Percentiles rank a stretch among this genome's conserved stretches.
phyloP scores from a whole-genome alignment of 1,140 invertebrate genomes.

The Aphis gossypii region DNA sequence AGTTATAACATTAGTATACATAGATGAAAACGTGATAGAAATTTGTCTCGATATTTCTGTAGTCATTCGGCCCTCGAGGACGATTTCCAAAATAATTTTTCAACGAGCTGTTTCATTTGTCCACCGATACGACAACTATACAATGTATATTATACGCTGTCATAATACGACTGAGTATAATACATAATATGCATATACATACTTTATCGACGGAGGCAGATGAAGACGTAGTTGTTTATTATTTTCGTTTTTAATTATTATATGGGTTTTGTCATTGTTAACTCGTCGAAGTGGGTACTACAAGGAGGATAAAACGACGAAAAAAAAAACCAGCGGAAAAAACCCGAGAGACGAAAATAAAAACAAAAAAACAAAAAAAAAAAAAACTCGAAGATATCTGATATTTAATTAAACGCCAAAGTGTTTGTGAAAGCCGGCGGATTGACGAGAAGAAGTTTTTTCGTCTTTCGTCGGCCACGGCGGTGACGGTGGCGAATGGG shows the following conservation, averaged over 20 bases:
- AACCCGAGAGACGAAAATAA: not conserved
- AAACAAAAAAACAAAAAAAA: not conserved
- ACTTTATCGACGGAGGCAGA: not conserved
- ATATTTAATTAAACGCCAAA: conserved; percentile 56
- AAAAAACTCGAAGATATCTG: conserved; percentile 27
- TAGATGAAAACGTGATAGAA: not conserved
- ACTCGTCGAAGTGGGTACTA: not conserved
- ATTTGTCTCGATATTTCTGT: not conserved
- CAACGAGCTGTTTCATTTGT: not conserved
- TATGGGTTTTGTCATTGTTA: conserved; percentile 35
- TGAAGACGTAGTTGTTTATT: conserved; percentile 26
- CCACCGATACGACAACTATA: not conserved
- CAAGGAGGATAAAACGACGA: not conserved
- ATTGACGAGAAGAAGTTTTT: conserved; percentile 44
- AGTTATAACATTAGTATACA: not conserved
- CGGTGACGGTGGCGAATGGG: not conserved
- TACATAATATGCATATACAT: not conserved
- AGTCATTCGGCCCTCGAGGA: not conserved
- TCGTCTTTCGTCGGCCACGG: no score
- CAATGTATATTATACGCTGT: not conserved
- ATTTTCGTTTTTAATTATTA: conserved; percentile 46
- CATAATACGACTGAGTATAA: not conserved
- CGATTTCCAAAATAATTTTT: not conserved
- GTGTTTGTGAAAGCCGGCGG: conserved; percentile 51
- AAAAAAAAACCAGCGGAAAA: not conserved